Evolutionary conservation across 2,113 vertebrate genomes (phyloP).

Genomic region (Oreamnos americanus): DNA sequence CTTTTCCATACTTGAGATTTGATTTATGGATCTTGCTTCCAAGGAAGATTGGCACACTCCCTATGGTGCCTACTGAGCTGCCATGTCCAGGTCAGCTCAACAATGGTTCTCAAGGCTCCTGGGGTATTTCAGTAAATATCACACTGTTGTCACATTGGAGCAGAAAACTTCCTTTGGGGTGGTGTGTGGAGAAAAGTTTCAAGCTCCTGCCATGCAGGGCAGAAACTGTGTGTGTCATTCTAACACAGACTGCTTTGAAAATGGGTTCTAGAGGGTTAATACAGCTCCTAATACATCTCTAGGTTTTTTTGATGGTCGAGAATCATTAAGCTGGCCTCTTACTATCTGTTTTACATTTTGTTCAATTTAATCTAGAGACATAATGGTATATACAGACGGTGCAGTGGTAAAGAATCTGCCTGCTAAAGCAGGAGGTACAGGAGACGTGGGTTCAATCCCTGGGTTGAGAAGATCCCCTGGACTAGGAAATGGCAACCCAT

Average conservation of each 20-base stretch:
- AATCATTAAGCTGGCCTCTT: neutral
- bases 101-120: neutral
- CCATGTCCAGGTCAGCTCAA: neutral
- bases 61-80: neutral
- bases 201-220: neutral
- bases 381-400: neutral
- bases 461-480: neutral
- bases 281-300: neutral
- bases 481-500: neutral
- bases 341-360: neutral
- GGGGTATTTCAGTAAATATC: neutral
- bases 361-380: neutral
- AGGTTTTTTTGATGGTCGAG: neutral
- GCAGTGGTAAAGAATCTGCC: neutral
- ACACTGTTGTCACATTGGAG: neutral
- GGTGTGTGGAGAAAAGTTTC: neutral
- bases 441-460: neutral
- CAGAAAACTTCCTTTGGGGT: slow-evolving; percentile 36
- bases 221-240: neutral
- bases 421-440: neutral
- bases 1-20: neutral
- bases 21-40: slow-evolving; percentile 42
- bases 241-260: neutral
- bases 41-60: neutral
- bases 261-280: neutral